phyloP scores from a whole-genome alignment of 2,113 vertebrate species.

The Lophura nycthemera region DNA sequence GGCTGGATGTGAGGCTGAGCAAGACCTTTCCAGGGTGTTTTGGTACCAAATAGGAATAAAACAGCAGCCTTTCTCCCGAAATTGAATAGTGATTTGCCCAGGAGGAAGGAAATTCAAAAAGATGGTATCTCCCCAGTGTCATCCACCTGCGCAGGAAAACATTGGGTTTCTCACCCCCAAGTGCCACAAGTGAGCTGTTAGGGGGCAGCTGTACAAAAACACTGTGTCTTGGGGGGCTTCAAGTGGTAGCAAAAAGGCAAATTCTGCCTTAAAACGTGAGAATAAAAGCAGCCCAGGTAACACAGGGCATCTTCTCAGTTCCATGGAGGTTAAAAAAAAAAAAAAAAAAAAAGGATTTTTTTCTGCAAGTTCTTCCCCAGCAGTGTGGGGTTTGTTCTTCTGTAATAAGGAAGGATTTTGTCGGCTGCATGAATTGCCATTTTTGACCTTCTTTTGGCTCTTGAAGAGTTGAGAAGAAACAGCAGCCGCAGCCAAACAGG shows the following conservation, averaged over 20 bases:
- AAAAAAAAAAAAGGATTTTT: constrained; percentile 7
- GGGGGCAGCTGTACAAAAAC: not conserved
- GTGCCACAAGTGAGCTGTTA: not conserved
- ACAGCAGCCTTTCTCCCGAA: not conserved
- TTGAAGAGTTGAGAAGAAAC: constrained; percentile 16
- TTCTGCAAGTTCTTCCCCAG: constrained; percentile 24
- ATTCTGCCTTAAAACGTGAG: not conserved
- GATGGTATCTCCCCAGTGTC: not conserved
- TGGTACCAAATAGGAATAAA: not conserved
- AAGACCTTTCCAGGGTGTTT: not conserved
- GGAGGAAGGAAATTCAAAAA: not conserved
- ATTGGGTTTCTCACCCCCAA: not conserved
- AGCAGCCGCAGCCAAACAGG: not conserved
- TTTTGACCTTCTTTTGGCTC: constrained; percentile 12
- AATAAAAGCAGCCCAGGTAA: not conserved
- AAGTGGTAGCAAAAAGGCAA: not conserved
- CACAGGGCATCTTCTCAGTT: not conserved
- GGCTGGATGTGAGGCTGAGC: not conserved
- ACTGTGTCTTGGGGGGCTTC: not conserved
- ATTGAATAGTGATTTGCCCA: fast-evolving
- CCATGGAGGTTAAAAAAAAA: not conserved
- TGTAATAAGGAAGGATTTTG: not conserved
- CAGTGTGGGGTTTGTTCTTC: not conserved
- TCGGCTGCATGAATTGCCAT: not conserved
- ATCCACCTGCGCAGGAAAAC: not conserved